phyloP scores from a whole-genome alignment of 2,888 invertebrate genomes.

The Taenaris catops region DNA sequence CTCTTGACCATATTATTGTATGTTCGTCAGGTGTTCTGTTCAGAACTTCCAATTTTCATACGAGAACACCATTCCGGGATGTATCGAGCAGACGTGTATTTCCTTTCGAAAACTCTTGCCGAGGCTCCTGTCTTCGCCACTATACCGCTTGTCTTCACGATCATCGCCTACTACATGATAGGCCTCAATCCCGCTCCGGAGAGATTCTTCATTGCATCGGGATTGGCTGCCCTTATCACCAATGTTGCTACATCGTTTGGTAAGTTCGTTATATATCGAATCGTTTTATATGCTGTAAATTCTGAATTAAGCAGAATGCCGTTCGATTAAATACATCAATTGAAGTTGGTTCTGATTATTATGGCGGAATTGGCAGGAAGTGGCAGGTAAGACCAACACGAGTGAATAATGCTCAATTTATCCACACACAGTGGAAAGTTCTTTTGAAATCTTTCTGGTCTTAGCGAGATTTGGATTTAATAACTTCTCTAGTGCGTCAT shows the following conservation, averaged over 20 bases:
- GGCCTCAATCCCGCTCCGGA: conserved; percentile 86
- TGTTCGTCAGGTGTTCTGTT: conserved; percentile 87
- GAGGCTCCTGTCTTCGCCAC: conserved; percentile 93
- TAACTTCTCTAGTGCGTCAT: too few relatives aligned
- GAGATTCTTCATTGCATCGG: conserved; percentile 86
- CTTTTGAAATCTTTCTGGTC: too few relatives aligned
- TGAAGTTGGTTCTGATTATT: too few relatives aligned
- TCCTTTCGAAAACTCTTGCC: conserved; percentile 93
- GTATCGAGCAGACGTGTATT: conserved; percentile 95
- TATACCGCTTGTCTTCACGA: conserved; percentile 90
- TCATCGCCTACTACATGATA: conserved; percentile 93
- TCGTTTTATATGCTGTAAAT: too few relatives aligned
- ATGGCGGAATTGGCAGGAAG: too few relatives aligned
- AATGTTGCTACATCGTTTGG: conserved; percentile 95
- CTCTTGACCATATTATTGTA: too few relatives aligned
- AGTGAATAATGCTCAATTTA: too few relatives aligned
- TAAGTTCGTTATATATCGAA: conserved; percentile 45
- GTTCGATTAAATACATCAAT: too few relatives aligned
- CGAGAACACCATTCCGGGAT: conserved; percentile 94
- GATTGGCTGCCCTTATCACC: conserved; percentile 89
- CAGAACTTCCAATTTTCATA: conserved; percentile 93
- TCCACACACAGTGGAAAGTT: too few relatives aligned
- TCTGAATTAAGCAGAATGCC: too few relatives aligned
- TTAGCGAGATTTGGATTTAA: too few relatives aligned
- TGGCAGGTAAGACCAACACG: too few relatives aligned